Evolutionary conservation across 2,113 vertebrate genomes (phyloP), one percentile per base, ranked within the genome.

Genomic region (Aphyosemion australe): DNA sequence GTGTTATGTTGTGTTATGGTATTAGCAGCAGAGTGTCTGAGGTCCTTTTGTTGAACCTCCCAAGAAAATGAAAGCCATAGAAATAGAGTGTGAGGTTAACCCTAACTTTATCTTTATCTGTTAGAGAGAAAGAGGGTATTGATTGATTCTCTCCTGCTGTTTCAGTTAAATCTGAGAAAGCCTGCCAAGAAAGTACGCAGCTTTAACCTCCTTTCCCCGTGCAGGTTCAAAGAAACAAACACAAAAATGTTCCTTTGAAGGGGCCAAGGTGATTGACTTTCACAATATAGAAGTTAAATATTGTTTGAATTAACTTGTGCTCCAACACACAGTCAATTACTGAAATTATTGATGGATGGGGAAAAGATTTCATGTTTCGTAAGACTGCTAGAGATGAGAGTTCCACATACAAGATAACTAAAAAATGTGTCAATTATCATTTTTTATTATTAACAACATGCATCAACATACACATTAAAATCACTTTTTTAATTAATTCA

Each of bases 101-200:
- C 65, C 54, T 32, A 26, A 69, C 67, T 83, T 77, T 49, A 69
- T 86, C 48, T 68, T 67, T 41, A 14, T 48, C 26, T 26, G 78
- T 76, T 82, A 60, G 67, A 72, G 79, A 62, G 59, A 73, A 61
- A 83, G 80, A 83, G 79, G 41, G 55, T 88, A 92, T 92, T 62
- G 90, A 90, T 92, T 88, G 90, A 90, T 92, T 88, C 76, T 67
- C 74, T 82, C 78, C 75, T 43, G 76, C 84, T 87, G 84, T 55
- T 77, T 84, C 75, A 86, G 65, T 89, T 65, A 80, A 84, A 85
- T 72, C 79, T 69, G 49, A 73, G 76, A 83, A 80, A 68, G 79
- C 79, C 16, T n/a, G 53, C 43, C 15, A 50, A 78, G 65, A 41
- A 79, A 51, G 53, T 63, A 55, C 55, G 62, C 64, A 68, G 69